Evolutionary conservation across 2,113 vertebrate genomes (phyloP).

Genomic region (Bungarus multicinctus): DNA sequence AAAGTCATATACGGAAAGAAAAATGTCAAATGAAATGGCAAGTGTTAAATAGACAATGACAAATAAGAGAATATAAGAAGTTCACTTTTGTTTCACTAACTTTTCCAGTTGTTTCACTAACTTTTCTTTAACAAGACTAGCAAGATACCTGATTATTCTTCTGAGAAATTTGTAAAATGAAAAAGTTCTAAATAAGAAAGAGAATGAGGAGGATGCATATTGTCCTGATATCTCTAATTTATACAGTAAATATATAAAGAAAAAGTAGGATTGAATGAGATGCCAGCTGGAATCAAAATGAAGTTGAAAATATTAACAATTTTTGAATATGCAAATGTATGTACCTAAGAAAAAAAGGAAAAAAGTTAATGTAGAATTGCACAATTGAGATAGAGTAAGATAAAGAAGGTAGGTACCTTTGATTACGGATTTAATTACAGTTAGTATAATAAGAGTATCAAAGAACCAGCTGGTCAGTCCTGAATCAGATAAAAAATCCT

Average conservation of each 20-base stretch:
- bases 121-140: not conserved
- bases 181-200: not conserved
- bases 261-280: not conserved
- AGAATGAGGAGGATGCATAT: not conserved
- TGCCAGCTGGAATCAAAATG: not conserved
- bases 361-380: not conserved
- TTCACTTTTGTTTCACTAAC: not conserved
- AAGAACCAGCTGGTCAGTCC: not conserved
- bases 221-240: not conserved
- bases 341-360: not conserved
- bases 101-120: not conserved
- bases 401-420: not conserved
- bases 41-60: not conserved
- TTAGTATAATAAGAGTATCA: not conserved
- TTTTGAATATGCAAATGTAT: not conserved
- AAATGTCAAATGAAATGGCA: not conserved
- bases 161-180: not conserved
- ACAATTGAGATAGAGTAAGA: not conserved
- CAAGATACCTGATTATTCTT: not conserved
- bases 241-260: not conserved
- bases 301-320: not conserved
- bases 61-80: not conserved
- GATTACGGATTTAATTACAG: not conserved
- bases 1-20: no score
- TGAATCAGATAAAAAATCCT: not conserved